Conservation (phyloP, 2,113 vertebrate species). For the Meleagris gallopavo region DNA sequence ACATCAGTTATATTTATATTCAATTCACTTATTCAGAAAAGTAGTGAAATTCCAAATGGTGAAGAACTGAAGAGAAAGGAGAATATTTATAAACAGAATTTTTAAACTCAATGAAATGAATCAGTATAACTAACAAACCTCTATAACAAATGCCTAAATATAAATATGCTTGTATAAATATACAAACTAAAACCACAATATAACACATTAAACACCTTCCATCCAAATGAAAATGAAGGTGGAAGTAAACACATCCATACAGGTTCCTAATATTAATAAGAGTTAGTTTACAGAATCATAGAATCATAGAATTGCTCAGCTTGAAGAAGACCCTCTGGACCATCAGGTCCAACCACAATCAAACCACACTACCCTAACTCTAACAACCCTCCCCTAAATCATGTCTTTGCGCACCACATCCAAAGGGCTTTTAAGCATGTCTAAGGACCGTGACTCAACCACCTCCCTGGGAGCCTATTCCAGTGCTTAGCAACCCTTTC, state of each 20-base stretch:
- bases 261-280: not conserved
- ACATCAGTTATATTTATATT: not conserved
- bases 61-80: not conserved
- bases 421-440: too few species aligned
- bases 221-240: not conserved
- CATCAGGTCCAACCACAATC: too few species aligned
- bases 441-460: too few species aligned
- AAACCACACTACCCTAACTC: too few species aligned
- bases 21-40: not conserved
- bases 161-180: not conserved
- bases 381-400: too few species aligned
- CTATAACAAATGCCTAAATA: not conserved
- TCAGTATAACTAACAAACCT: not conserved
- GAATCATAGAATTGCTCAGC: too few species aligned
- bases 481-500: too few species aligned
- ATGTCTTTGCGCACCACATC: too few species aligned
- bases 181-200: not conserved
- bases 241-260: not conserved
- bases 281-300: too few species aligned
- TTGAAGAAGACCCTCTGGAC: too few species aligned
- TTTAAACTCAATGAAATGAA: not conserved
- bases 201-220: not conserved
- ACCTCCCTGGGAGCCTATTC: too few species aligned
- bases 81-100: not conserved
- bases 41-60: not conserved